phyloP scores from a whole-genome alignment of 2,888 invertebrate species.

The Monochamus alternatus region DNA sequence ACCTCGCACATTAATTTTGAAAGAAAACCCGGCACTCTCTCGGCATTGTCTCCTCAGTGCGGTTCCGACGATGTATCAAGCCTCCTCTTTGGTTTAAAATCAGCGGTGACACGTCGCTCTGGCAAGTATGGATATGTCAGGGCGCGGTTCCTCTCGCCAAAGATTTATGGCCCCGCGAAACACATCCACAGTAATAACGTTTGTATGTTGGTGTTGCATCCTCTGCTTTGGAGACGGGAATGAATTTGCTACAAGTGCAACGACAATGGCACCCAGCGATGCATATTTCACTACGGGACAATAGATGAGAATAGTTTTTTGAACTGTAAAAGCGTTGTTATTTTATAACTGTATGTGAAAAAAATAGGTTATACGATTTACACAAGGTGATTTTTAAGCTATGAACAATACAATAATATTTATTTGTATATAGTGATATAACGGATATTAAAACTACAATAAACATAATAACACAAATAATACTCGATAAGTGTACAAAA shows the following conservation, averaged over 20 bases:
- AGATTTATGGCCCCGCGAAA: conserved; percentile 55
- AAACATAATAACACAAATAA: too few relatives aligned
- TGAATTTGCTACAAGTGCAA: conserved; percentile 10
- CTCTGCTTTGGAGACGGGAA: neutral
- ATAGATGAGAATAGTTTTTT: too few relatives aligned
- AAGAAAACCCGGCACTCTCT: neutral
- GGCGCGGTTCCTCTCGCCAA: conserved; percentile 47
- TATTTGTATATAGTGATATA: too few relatives aligned
- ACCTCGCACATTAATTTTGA: neutral
- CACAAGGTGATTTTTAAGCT: too few relatives aligned
- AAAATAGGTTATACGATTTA: too few relatives aligned
- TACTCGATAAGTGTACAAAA: too few relatives aligned
- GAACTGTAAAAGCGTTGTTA: too few relatives aligned
- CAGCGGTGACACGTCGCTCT: conserved; percentile 56
- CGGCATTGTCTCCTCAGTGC: neutral
- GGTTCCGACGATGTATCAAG: conserved; percentile 48
- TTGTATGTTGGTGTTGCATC: conserved; percentile 22
- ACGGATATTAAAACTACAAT: too few relatives aligned
- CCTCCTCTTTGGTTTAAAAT: conserved; percentile 57
- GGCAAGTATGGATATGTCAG: conserved; percentile 51
- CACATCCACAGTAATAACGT: conserved; percentile 48
- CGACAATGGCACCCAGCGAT: neutral
- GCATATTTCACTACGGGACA: too few relatives aligned
- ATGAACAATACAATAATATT: too few relatives aligned
- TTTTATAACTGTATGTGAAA: neutral